phyloP scores from a whole-genome alignment of 1,140 invertebrate genomes.

The Drosophila teissieri region DNA sequence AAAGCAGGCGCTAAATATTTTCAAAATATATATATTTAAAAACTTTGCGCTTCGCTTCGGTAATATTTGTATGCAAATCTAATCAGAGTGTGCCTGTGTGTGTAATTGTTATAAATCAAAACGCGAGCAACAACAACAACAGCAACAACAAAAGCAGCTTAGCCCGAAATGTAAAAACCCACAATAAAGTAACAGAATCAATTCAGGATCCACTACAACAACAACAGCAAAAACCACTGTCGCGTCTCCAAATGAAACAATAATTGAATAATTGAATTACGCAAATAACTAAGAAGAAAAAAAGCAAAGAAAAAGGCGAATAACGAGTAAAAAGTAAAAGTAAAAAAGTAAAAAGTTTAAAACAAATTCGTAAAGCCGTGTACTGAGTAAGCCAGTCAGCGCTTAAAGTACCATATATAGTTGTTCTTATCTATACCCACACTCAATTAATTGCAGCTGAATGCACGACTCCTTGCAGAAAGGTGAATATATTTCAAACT shows the following conservation, averaged over 20 bases:
- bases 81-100: conserved; percentile 32
- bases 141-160: conserved; percentile 25
- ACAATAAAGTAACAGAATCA: conserved; percentile 18
- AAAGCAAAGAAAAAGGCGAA: conserved; percentile 15
- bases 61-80: background rate
- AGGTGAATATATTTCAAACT: conserved; percentile 72
- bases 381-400: conserved; percentile 25
- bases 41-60: conserved; percentile 2
- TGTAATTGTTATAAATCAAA: conserved; percentile 12
- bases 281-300: conserved; percentile 33
- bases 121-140: conserved; percentile 22
- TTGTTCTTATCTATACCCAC: conserved; percentile 62
- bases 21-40: background rate
- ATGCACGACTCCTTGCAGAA: conserved; percentile 82
- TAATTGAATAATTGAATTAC: conserved; percentile 51
- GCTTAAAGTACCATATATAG: conserved; percentile 40
- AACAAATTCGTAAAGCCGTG: conserved; percentile 3
- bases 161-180: conserved; percentile 12
- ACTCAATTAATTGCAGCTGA: conserved; percentile 80
- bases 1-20: conserved; percentile 15
- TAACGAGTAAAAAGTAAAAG: conserved; percentile 9
- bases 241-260: conserved; percentile 43
- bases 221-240: conserved; percentile 37
- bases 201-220: conserved; percentile 40
- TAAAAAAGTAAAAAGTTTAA: conserved; percentile 13